Evolutionary conservation across 2,113 vertebrate genomes (phyloP), one percentile per base, ranked within the genome.

Genomic region (Anolis sagrei): DNA sequence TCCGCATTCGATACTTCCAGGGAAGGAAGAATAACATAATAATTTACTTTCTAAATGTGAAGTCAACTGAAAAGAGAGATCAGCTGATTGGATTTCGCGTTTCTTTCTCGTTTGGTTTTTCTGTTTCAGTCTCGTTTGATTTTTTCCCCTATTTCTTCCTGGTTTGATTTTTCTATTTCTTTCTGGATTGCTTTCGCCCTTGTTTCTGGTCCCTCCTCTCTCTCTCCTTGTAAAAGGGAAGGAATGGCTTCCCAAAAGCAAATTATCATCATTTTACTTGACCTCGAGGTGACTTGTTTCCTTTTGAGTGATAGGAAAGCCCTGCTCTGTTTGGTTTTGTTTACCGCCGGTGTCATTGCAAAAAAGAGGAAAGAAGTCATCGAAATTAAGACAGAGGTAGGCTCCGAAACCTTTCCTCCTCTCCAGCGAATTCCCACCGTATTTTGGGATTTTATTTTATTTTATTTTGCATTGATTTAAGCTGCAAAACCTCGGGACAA

Each of bases 261-360:
- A 95, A 68, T 90, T 92, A 89, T n/a, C 92, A 92, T 29, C 90
- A 90, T 92, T 90, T 92, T 89, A 89, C 92, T 91, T 25, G 82
- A 66, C 32, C 23, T 77, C 74, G 16, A 29, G 1, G 18, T 21
- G 21, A 51, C n/a, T 25, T 36, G 29, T 34, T 54, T 1, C 51
- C 23, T 87, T 82, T 94, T 89, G 93, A 86, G 79, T 91, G 92
- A 89, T 88, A 91, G 92, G 92, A 25, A 27, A 64, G n/a, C 7
- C 23, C 25, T 64, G 11, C 2, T 68, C 29, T n/a, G 9, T 68
- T 11, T 68, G 2, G 39, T 44, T 44, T 44, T 44, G 39, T 44
- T 18, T 16, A 58, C 13, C 54, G 4, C 1, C 3, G 11, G 16
- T 16, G 16, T 54, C 14, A 54, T 54, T 54, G 85, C 64, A 11